These are phyloP conservation scores for Chaetodon trifascialis DNA, from an alignment of 2,113 vertebrate species.

Conservation along the genomic window DNA sequence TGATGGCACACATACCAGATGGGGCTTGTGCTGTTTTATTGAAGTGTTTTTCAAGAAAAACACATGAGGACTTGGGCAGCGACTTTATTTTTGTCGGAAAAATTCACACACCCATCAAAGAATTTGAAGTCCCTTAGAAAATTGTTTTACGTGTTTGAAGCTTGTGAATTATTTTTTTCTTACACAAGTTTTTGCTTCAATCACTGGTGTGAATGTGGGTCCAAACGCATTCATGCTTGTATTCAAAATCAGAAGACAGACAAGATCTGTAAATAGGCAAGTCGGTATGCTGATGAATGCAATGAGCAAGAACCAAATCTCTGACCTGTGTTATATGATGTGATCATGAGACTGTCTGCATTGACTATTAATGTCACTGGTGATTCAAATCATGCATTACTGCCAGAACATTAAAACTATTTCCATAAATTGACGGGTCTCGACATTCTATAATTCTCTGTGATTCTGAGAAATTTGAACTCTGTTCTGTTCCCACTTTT, in stretches of 20 bases:
- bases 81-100: neutral
- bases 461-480: neutral
- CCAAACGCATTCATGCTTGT: neutral
- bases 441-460: constrained; percentile 13
- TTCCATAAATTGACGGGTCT: constrained; percentile 4
- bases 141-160: neutral
- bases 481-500: constrained; percentile 1
- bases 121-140: constrained; percentile 6
- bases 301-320: constrained; percentile 1
- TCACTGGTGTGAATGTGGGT: neutral
- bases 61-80: neutral
- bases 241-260: constrained; percentile 1
- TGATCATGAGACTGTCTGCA: constrained; percentile 14
- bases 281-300: constrained; percentile 20
- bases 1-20: neutral
- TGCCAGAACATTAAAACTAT: constrained; percentile 15
- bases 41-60: neutral
- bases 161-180: neutral
- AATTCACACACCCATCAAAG: constrained; percentile 2
- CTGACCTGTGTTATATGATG: constrained; percentile 36
- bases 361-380: constrained; percentile 22
- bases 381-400: constrained; percentile 10
- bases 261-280: neutral
- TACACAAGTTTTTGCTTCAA: neutral
- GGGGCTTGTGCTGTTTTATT: constrained; percentile 1